Conservation (phyloP, 2,888 invertebrate genomes). For the Dasypolia templi region DNA sequence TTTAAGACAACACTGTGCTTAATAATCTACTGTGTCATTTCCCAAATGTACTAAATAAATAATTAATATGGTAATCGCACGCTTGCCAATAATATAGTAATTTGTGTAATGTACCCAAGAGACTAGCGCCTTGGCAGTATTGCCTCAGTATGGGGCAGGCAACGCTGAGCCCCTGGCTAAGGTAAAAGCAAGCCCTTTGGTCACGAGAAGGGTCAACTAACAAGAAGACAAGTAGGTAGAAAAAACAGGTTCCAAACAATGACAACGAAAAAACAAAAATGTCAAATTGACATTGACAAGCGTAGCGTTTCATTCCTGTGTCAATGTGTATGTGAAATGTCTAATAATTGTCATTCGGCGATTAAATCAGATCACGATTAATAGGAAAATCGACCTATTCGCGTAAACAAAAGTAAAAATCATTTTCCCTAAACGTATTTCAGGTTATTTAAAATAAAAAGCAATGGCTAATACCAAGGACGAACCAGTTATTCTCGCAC, state of each 20-base stretch:
- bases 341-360: conserved; percentile 28
- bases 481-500: conserved; percentile 91
- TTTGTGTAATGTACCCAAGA: too few relatives aligned
- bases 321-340: conserved; percentile 22
- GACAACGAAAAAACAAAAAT: neutral
- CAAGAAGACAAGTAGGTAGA: neutral
- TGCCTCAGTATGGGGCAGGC: too few relatives aligned
- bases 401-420: conserved; percentile 60
- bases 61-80: too few relatives aligned
- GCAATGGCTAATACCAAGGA: conserved; percentile 81
- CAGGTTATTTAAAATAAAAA: conserved; percentile 28
- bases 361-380: conserved; percentile 36
- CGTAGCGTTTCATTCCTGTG: neutral
- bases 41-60: too few relatives aligned
- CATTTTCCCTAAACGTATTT: conserved; percentile 16
- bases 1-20: too few relatives aligned
- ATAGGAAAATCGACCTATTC: conserved; percentile 46
- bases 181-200: too few relatives aligned
- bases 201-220: too few relatives aligned
- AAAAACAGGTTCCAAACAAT: neutral
- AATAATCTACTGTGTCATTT: too few relatives aligned
- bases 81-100: too few relatives aligned
- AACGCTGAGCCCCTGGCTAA: too few relatives aligned
- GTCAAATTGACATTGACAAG: conserved; percentile 36
- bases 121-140: too few relatives aligned